Conservation (phyloP, 2,113 vertebrate genomes). For the Rattus rattus region DNA sequence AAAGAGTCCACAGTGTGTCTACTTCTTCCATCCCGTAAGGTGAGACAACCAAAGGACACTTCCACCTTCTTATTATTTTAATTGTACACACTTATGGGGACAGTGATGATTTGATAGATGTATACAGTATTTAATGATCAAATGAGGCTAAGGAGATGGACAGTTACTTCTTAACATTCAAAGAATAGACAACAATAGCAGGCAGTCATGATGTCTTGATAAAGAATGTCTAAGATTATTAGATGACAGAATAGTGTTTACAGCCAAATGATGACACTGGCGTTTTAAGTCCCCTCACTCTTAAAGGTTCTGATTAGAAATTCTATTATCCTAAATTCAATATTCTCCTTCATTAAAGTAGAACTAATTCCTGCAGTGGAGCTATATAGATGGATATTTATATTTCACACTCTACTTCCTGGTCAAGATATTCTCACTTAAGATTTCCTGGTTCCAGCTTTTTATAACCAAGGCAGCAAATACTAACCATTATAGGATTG, state of each 20-base stretch:
- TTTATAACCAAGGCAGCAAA: not conserved
- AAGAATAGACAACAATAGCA: not conserved
- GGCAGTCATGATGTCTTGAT: not conserved
- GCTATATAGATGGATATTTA: not conserved
- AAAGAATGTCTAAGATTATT: constrained; percentile 21
- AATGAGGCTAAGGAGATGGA: not conserved
- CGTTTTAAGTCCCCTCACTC: not conserved
- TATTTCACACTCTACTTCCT: not conserved
- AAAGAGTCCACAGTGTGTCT: not conserved
- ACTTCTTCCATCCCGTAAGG: not conserved
- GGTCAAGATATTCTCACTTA: not conserved
- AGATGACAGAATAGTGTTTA: not conserved
- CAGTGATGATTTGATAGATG: not conserved
- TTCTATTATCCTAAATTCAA: constrained; percentile 16
- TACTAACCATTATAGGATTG: not conserved
- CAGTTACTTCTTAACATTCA: not conserved
- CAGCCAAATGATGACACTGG: not conserved
- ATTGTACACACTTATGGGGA: not conserved
- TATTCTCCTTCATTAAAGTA: not conserved
- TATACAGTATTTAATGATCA: not conserved
- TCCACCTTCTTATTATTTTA: not conserved
- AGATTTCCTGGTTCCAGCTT: not conserved
- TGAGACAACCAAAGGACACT: not conserved
- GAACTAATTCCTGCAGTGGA: not conserved
- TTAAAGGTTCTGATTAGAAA: not conserved